These are phyloP conservation scores for Rapana venosa DNA, from an alignment of 2,888 invertebrate genomes.

Conservation along the genomic window DNA sequence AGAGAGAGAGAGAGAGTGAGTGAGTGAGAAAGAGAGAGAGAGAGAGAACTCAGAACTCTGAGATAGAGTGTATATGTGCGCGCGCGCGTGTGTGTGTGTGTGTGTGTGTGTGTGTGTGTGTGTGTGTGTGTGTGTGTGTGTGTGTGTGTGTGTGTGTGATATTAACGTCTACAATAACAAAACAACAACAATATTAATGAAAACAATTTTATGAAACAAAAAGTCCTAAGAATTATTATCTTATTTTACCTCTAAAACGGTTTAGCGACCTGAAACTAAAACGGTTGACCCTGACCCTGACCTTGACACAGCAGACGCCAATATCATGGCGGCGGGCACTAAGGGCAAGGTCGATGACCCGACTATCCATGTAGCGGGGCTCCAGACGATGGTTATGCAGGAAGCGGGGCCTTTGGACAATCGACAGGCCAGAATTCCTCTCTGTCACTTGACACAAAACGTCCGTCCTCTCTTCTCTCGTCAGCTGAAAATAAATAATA, in stretches of 20 bases:
- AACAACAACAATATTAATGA: not conserved
- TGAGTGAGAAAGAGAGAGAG: no score
- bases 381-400: not conserved
- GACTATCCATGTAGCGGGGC: conserved; percentile 18
- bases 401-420: conserved; percentile 7
- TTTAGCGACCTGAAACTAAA: no score
- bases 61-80: no score
- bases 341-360: conserved; percentile 10
- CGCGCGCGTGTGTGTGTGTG: no score
- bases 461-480: conserved; percentile 7
- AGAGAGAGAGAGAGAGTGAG: no score
- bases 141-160: no score
- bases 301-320: conserved; percentile 16
- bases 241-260: no score
- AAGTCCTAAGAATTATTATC: not conserved
- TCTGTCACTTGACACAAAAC: conserved; percentile 21
- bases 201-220: not conserved
- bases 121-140: no score
- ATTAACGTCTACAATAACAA: no score
- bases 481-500: not conserved
- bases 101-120: no score
- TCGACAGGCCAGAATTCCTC: not conserved
- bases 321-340: conserved; percentile 19
- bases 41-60: no score
- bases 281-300: no score